Evolutionary conservation across 2,113 vertebrate species (phyloP).

Genomic region (Seriola aureovittata): DNA sequence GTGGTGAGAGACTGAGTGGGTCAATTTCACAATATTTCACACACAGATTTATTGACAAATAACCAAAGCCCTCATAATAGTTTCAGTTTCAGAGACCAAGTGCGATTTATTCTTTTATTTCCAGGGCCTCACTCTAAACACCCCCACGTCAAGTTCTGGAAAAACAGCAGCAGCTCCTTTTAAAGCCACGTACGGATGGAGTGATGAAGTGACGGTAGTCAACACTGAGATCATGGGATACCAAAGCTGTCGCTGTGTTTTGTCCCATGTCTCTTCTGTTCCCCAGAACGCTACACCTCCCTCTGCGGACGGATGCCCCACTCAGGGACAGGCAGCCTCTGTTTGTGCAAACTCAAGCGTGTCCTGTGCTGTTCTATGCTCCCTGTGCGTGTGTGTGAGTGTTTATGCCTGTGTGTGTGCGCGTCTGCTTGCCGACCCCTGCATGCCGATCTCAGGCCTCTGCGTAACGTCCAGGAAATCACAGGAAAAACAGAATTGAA

Average conservation of each 20-base stretch:
- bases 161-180: slow-evolving; percentile 5
- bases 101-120: slow-evolving; percentile 9
- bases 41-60: slow-evolving; percentile 42
- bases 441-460: slow-evolving; percentile 75
- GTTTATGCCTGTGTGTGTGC: slow-evolving; percentile 32
- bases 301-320: slow-evolving; percentile 55
- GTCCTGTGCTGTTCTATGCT: slow-evolving; percentile 58
- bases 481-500: slow-evolving; percentile 82
- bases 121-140: not conserved
- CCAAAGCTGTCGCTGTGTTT: slow-evolving; percentile 49
- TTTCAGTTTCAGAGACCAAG: slow-evolving; percentile 14
- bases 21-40: slow-evolving; percentile 61
- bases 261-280: slow-evolving; percentile 54
- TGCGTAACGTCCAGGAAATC: slow-evolving; percentile 84
- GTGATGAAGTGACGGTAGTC: slow-evolving; percentile 33
- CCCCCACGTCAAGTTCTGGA: not conserved
- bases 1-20: slow-evolving; percentile 26
- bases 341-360: slow-evolving; percentile 85
- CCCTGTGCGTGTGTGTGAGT: slow-evolving; percentile 28
- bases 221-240: slow-evolving; percentile 51
- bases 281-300: slow-evolving; percentile 46
- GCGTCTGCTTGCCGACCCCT: slow-evolving; percentile 65
- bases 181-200: slow-evolving; percentile 12
- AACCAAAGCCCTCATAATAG: slow-evolving; percentile 22
- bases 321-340: slow-evolving; percentile 78